Evolutionary conservation across 2,888 invertebrate genomes (phyloP).

Genomic region (Drosophila nigricruria): DNA sequence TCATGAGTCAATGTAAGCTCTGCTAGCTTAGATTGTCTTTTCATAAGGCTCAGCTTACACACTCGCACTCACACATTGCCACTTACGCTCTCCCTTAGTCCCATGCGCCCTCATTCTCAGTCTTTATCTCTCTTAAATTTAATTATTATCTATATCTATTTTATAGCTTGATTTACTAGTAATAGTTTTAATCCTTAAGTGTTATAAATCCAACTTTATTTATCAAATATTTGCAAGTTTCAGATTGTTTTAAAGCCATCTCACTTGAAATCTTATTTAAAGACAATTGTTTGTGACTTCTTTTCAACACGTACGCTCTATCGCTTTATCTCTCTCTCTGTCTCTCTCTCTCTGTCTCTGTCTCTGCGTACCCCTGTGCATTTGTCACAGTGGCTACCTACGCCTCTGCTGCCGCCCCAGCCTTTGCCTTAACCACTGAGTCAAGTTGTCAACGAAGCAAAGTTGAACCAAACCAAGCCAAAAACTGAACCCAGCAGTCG

Average conservation of each 20-base stretch:
- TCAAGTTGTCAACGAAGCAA: conserved; percentile 47
- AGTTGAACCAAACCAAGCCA: conserved; percentile 51
- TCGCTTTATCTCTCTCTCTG: not conserved
- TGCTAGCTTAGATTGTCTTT: not conserved
- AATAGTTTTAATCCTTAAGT: not conserved
- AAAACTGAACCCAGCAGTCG: conserved; percentile 55
- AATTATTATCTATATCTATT: not conserved
- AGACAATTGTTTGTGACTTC: conserved; percentile 7
- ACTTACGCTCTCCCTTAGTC: not conserved
- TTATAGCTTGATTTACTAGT: not conserved
- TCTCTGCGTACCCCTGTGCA: not conserved
- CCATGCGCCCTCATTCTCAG: not conserved
- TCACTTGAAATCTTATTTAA: not conserved
- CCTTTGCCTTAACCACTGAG: conserved; percentile 8
- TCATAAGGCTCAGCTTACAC: not conserved
- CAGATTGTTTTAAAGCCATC: not conserved
- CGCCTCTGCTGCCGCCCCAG: conserved; percentile 7
- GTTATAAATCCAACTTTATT: not conserved
- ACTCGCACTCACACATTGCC: not conserved
- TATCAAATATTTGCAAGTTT: not conserved
- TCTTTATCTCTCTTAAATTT: not conserved
- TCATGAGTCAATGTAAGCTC: not conserved
- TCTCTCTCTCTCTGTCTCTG: not conserved
- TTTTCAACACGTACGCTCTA: conserved; percentile 8
- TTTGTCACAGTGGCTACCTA: conserved; percentile 2